Evolutionary conservation across 2,888 invertebrate genomes (phyloP).

Genomic region (Sesamia inferens): DNA sequence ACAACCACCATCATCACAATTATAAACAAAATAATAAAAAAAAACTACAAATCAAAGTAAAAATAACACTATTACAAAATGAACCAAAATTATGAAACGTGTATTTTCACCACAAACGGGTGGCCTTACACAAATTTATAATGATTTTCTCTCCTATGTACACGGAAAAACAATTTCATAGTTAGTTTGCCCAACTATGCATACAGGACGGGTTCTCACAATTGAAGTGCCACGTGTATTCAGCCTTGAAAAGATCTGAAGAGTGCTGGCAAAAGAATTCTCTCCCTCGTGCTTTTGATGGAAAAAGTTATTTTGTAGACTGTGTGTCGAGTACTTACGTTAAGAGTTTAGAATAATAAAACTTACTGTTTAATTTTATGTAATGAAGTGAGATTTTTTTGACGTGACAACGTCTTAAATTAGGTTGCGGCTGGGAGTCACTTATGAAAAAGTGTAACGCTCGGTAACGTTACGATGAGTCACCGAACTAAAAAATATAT

Average conservation of each 20-base stretch:
- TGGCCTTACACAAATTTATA: conserved; percentile 6
- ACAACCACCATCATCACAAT: too few relatives aligned
- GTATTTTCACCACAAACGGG: neutral
- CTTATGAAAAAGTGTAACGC: too few relatives aligned
- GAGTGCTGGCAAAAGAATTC: conserved; percentile 39
- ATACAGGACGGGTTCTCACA: conserved; percentile 32
- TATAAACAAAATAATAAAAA: neutral
- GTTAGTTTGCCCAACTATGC: conserved; percentile 52
- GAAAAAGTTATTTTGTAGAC: conserved; percentile 26
- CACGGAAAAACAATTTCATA: conserved; percentile 52
- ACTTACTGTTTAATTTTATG: neutral
- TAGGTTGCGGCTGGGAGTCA: too few relatives aligned
- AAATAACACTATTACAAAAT: neutral
- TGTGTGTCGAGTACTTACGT: conserved; percentile 1
- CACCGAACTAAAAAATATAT: too few relatives aligned
- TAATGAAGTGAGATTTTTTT: neutral
- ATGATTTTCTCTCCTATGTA: conserved; percentile 22
- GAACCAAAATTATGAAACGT: neutral
- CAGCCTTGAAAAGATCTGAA: conserved; percentile 51
- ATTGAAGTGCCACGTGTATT: conserved; percentile 45
- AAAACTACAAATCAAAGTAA: neutral
- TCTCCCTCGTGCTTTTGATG: conserved; percentile 37
- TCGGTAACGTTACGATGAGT: too few relatives aligned
- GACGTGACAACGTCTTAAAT: too few relatives aligned
- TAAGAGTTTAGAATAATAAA: neutral